Evolutionary conservation across 2,113 vertebrate species (phyloP).

Genomic region (Corythaeola cristata): DNA sequence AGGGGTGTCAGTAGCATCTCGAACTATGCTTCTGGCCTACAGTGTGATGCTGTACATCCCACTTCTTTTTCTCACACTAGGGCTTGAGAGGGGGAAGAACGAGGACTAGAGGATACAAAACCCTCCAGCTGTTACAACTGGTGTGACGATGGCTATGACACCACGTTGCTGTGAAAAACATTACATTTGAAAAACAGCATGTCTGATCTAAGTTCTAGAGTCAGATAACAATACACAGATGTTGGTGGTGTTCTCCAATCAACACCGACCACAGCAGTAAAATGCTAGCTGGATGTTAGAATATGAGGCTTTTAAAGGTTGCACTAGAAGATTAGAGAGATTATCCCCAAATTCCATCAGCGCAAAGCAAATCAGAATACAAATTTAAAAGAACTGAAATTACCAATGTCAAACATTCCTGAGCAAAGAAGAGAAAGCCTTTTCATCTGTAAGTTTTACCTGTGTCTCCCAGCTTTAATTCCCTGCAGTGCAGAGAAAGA

Average conservation of each 20-base stretch:
- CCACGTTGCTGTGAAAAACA: fast-evolving
- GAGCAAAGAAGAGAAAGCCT: background rate
- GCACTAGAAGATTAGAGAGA: background rate
- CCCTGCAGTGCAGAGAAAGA: background rate
- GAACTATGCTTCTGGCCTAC: fast-evolving
- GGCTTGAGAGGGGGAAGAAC: background rate
- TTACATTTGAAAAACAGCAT: background rate
- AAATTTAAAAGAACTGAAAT: background rate
- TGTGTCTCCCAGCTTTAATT: background rate
- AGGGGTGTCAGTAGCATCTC: fast-evolving
- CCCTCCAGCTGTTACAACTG: background rate
- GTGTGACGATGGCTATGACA: fast-evolving
- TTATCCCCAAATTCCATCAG: background rate
- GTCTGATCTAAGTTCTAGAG: background rate
- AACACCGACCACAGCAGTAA: background rate
- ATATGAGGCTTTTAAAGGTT: background rate
- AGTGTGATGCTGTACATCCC: background rate
- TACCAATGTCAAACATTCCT: background rate
- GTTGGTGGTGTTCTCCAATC: background rate
- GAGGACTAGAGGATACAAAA: background rate
- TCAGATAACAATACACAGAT: background rate
- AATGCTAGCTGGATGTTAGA: background rate
- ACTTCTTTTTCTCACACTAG: background rate
- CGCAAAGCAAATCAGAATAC: background rate
- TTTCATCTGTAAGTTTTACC: background rate